phyloP scores from a whole-genome alignment of 2,797 vertebrate species.

The Nasua narica region DNA sequence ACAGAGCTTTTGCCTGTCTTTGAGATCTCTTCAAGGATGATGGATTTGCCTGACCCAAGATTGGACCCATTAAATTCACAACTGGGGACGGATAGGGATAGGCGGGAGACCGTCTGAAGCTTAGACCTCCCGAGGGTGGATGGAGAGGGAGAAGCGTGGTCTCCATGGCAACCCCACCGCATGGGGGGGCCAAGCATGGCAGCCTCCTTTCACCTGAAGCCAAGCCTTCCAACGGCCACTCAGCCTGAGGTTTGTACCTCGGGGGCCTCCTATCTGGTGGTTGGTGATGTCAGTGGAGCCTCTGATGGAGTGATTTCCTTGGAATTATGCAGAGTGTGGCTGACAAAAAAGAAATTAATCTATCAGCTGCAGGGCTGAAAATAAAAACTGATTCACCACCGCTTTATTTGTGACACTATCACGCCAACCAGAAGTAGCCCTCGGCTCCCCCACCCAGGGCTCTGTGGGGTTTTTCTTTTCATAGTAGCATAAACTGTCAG shows the following conservation, averaged over 20 bases:
- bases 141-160: background rate
- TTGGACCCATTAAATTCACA: background rate
- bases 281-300: slow-evolving; percentile 78
- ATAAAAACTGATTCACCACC: slow-evolving; percentile 75
- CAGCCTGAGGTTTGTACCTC: background rate
- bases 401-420: slow-evolving; percentile 73
- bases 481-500: background rate
- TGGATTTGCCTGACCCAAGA: background rate
- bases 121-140: background rate
- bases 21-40: background rate
- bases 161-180: background rate
- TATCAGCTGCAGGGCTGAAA: slow-evolving; percentile 69
- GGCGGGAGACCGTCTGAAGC: background rate
- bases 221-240: background rate
- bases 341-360: slow-evolving; percentile 73
- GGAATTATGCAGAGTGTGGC: slow-evolving; percentile 69
- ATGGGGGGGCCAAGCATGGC: background rate
- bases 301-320: slow-evolving; percentile 77
- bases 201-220: background rate
- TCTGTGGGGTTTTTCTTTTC: slow-evolving; percentile 19
- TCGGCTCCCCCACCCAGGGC: slow-evolving; percentile 61
- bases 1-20: background rate
- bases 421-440: slow-evolving; percentile 67
- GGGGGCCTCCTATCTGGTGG: slow-evolving; percentile 63
- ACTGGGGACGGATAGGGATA: background rate